Base-by-base conservation (phyloP, 2,113 vertebrate genomes). In the Sinocyclocheilus anshuiensis region DNA sequence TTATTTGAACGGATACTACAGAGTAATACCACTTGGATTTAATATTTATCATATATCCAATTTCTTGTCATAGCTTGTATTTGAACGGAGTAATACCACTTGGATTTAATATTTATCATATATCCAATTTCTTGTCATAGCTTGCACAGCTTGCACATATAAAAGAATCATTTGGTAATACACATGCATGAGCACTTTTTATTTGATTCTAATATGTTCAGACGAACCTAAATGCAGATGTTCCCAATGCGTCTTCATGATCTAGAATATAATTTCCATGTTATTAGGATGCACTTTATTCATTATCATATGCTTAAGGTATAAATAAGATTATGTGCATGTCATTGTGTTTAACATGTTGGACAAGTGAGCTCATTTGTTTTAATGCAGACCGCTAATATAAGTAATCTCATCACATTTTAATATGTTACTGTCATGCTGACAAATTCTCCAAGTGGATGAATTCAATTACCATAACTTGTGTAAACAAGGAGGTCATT, bases 361-460 rank as follows among this genome's bases (percentile, higher is more conserved):
- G 75, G 81, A 84, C 85, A 86, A 89, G 45, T 45, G 71, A 75
- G 83, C 86, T 79, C 59, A 84, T 91, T 91, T 87, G 79, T 89
- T 89, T 87, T 75, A 86, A 81, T 87, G 86, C 84, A 29, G 87
- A 87, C 65, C 84, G 61, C 82, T 77, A 72, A 48, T 57, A 87
- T 55, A 63, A 79, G 72, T 45, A 87, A 88, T 83, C 86, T 87
- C 83, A 86, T 83, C 82, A 81, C 71, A 89, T 89, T 88, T 89
- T 87, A 86, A 89, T 86, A 87, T 84, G 83, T 89, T 86, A 89
- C 59, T 88, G 87, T 84, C 75, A 87, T 42, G 63, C 84, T 86
- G 78, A 86, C 83, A 87, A 90, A 87, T 79, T 85, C 74, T 79
- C 39, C 71, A 74, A 84, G 39, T 77, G 59, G 24, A 87, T 26